Evolutionary conservation across 2,797 vertebrate species (phyloP).

Genomic region (Thripadectes ignobilis): DNA sequence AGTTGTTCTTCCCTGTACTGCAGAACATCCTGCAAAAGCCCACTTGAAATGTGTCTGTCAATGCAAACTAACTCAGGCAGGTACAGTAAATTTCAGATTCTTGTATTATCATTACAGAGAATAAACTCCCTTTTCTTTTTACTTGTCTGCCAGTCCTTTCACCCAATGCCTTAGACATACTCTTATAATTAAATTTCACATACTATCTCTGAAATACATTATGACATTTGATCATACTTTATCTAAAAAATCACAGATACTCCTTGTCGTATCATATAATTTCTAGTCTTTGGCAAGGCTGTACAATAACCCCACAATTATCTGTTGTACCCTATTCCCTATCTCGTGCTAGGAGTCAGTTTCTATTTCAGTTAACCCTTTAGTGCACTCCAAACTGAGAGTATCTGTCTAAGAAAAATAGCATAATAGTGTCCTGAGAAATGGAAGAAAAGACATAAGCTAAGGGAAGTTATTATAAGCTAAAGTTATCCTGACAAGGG

Average conservation of each 20-base stretch:
- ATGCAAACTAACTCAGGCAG: not conserved
- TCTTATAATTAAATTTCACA: not conserved
- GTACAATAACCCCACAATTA: not conserved
- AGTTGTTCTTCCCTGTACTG: not conserved
- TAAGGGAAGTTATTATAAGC: not conserved
- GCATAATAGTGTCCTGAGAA: not conserved
- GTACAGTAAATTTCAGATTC: not conserved
- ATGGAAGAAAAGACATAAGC: not conserved
- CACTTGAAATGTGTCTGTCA: not conserved
- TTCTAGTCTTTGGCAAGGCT: not conserved
- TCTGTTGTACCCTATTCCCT: not conserved
- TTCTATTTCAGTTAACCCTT: conserved; percentile 49
- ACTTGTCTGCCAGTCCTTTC: not conserved
- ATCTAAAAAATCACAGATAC: conserved; percentile 11
- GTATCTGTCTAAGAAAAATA: not conserved
- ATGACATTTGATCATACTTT: not conserved
- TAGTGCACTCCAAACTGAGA: not conserved
- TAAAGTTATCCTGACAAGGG: not conserved
- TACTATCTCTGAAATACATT: not conserved
- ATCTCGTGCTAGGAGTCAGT: not conserved
- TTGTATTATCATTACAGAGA: not conserved
- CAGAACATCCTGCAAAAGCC: conserved; percentile 1
- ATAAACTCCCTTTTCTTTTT: conserved; percentile 1
- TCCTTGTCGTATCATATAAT: not conserved
- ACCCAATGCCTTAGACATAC: not conserved